These are phyloP conservation scores for Eristalis intricaria DNA, from an alignment of 2,888 invertebrate genomes.

Conservation along the genomic window DNA sequence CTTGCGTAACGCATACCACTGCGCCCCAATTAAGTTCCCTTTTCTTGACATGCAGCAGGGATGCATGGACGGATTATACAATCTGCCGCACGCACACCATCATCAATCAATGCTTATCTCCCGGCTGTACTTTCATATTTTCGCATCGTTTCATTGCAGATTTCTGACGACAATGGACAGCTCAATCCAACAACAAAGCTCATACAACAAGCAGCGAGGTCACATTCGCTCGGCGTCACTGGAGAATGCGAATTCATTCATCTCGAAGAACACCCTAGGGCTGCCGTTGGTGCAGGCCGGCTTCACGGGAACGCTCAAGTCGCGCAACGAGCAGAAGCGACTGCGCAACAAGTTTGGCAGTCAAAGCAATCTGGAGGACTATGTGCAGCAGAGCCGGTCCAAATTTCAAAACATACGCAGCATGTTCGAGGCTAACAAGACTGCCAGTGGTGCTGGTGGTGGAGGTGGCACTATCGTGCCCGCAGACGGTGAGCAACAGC, in stretches of 20 bases:
- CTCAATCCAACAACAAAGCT: constrained; percentile 54
- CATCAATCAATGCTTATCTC: constrained; percentile 60
- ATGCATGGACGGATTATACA: constrained; percentile 39
- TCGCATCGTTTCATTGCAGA: constrained; percentile 42
- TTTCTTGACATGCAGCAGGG: constrained; percentile 43
- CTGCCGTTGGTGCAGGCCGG: constrained; percentile 74
- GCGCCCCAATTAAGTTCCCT: constrained; percentile 13
- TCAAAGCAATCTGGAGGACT: constrained; percentile 79
- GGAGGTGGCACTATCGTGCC: neutral
- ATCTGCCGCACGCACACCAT: constrained; percentile 27
- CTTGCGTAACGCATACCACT: constrained; percentile 19
- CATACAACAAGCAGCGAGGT: constrained; percentile 76
- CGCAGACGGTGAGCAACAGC: constrained; percentile 45
- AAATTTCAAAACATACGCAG: constrained; percentile 80
- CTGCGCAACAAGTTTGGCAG: constrained; percentile 80
- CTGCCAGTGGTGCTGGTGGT: constrained; percentile 68
- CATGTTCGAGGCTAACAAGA: constrained; percentile 79
- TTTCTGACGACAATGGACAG: constrained; percentile 63
- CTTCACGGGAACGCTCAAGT: constrained; percentile 79
- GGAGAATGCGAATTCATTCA: constrained; percentile 77
- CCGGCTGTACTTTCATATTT: constrained; percentile 55
- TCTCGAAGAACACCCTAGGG: constrained; percentile 77
- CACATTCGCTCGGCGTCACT: constrained; percentile 80
- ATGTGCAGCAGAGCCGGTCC: constrained; percentile 77
- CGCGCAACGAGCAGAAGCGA: constrained; percentile 80